Conservation (phyloP, 2,797 vertebrate species). For the Cossypha polioptera region DNA sequence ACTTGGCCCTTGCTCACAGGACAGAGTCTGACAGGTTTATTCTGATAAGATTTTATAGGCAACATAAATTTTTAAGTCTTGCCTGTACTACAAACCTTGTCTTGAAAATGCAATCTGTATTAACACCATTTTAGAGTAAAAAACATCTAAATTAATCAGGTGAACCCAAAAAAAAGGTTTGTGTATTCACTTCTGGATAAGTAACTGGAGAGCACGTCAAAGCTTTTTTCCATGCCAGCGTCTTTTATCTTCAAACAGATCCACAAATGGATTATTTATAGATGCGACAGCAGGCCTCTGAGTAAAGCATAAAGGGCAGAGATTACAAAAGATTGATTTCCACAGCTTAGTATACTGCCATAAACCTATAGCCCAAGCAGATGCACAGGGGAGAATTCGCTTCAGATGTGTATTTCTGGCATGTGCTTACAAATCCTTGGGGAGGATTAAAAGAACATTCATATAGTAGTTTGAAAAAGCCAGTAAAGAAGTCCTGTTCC, state of each 20-base stretch:
- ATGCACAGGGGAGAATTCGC: slow-evolving; percentile 42
- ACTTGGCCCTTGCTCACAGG: neutral
- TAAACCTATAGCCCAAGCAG: slow-evolving; percentile 60
- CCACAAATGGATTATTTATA: slow-evolving; percentile 64
- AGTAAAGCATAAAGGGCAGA: slow-evolving; percentile 66
- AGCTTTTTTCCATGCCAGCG: slow-evolving; percentile 31
- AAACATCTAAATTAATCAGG: slow-evolving; percentile 35
- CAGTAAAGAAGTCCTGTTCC: neutral
- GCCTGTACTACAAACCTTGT: neutral
- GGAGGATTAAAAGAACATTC: slow-evolving; percentile 35
- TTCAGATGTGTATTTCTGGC: slow-evolving; percentile 62
- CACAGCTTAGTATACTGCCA: slow-evolving; percentile 56
- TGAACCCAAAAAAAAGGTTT: slow-evolving; percentile 1
- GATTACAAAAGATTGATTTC: slow-evolving; percentile 73
- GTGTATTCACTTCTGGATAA: slow-evolving; percentile 17
- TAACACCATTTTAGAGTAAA: slow-evolving; percentile 22
- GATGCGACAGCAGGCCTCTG: slow-evolving; percentile 41
- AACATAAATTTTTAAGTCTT: slow-evolving; percentile 34
- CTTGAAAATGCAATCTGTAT: slow-evolving; percentile 27
- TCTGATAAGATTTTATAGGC: slow-evolving; percentile 17
- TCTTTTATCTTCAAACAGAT: slow-evolving; percentile 59
- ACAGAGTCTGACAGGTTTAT: neutral
- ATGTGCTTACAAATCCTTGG: neutral
- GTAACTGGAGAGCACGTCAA: slow-evolving; percentile 8
- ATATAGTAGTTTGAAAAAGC: neutral